Conservation (phyloP, 2,113 vertebrate species). For the Paradoxurus hermaphroditus region DNA sequence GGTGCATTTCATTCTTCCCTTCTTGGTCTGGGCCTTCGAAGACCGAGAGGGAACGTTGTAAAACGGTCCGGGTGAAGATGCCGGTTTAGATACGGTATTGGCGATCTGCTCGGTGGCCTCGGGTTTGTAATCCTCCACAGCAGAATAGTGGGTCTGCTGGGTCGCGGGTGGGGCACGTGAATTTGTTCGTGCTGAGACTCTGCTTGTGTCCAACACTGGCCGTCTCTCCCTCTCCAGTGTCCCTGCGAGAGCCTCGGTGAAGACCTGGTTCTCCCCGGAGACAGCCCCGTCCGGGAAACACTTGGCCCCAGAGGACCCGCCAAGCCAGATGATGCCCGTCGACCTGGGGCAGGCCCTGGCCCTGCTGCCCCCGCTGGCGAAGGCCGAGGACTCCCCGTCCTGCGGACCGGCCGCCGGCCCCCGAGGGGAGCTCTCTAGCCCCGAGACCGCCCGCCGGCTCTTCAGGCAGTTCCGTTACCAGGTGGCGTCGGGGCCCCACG, state of each 20-base stretch:
- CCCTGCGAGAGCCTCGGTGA: not conserved
- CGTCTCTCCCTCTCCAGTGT: not conserved
- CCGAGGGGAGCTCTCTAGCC: not conserved
- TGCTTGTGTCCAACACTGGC: not conserved
- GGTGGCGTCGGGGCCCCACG: slow-evolving; percentile 38
- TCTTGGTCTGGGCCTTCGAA: not conserved
- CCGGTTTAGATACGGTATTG: not conserved
- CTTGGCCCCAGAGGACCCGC: not conserved
- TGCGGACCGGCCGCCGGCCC: not conserved
- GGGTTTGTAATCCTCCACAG: not conserved
- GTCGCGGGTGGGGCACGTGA: not conserved
- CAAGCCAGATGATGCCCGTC: slow-evolving; percentile 42
- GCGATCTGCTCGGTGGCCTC: not conserved
- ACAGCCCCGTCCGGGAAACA: not conserved
- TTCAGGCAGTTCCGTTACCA: slow-evolving; percentile 75
- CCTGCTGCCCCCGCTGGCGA: not conserved
- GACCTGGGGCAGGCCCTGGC: slow-evolving; percentile 36
- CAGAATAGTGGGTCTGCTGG: not conserved
- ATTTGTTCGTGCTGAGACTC: not conserved
- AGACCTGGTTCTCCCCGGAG: not conserved
- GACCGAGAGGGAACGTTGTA: not conserved
- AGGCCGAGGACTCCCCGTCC: not conserved
- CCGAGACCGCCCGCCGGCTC: slow-evolving; percentile 34
- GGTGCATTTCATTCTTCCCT: not conserved
- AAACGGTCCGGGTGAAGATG: not conserved